phyloP scores from a whole-genome alignment of 2,113 vertebrate genomes.

The Ailurus styani region DNA sequence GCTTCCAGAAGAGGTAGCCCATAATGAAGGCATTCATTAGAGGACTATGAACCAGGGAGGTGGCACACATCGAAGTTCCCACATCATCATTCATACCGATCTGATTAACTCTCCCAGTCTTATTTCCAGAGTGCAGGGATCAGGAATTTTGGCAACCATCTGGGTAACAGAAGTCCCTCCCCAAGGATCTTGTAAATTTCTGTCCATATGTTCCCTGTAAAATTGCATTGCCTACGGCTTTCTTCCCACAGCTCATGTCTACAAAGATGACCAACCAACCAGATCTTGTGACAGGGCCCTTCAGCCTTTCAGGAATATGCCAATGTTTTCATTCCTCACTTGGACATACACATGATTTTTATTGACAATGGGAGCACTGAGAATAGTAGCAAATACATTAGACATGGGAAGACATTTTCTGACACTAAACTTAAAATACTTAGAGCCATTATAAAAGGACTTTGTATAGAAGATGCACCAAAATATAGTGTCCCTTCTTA shows the following conservation, averaged over 20 bases:
- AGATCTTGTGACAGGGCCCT: neutral
- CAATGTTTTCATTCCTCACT: neutral
- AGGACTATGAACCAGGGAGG: neutral
- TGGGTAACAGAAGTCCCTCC: slow-evolving; percentile 46
- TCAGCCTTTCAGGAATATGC: neutral
- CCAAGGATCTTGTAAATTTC: slow-evolving; percentile 45
- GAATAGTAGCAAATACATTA: neutral
- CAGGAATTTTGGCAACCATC: slow-evolving; percentile 40
- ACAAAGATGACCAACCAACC: neutral
- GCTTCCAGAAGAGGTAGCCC: neutral
- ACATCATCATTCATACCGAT: slow-evolving; percentile 53
- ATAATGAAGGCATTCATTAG: neutral
- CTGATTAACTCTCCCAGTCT: slow-evolving; percentile 39
- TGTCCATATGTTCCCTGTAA: slow-evolving; percentile 4
- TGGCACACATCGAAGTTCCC: neutral
- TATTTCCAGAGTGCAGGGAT: slow-evolving; percentile 52
- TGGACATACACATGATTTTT: neutral
- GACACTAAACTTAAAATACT: neutral
- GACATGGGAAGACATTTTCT: neutral
- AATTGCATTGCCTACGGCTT: neutral
- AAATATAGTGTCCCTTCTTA: neutral
- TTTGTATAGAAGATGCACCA: neutral
- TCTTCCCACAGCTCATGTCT: neutral
- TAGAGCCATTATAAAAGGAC: neutral
- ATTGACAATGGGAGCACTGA: neutral